Conservation (phyloP, 2,113 vertebrate species). For the Hyla sarda region DNA sequence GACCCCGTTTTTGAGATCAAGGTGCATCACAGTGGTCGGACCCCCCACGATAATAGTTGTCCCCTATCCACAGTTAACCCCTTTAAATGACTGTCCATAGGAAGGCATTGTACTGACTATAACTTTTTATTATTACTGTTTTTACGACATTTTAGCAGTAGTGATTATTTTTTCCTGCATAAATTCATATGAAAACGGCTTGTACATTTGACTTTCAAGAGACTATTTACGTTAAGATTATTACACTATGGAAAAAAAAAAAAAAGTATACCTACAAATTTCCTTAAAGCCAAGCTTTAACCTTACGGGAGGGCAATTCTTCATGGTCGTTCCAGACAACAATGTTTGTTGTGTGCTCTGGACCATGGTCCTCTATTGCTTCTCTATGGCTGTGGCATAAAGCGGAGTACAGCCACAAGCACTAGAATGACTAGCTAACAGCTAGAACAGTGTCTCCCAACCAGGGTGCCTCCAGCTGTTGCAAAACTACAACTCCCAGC, state of each 20-base stretch:
- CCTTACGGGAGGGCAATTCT: not conserved
- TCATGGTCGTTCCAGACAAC: not conserved
- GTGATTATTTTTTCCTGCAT: not conserved
- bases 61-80: too few species aligned
- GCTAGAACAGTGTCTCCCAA: too few species aligned
- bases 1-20: too few species aligned
- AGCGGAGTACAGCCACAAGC: not conserved
- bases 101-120: too few species aligned
- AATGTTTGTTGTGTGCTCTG: not conserved
- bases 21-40: too few species aligned
- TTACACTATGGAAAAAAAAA: constrained; percentile 11
- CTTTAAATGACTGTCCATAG: too few species aligned
- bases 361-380: not conserved
- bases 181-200: not conserved
- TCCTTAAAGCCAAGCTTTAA: not conserved
- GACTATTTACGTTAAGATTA: not conserved
- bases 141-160: not conserved
- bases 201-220: not conserved
- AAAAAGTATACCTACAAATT: not conserved
- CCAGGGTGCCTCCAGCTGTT: too few species aligned
- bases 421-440: not conserved
- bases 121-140: too few species aligned
- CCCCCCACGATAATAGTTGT: too few species aligned
- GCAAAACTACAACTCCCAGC: too few species aligned
- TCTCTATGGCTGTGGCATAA: not conserved